A percentile compares a stretch with the other conserved stretches of the same genome.
Conservation (phyloP, 2,888 invertebrate genomes). For the Plusia festucae region DNA sequence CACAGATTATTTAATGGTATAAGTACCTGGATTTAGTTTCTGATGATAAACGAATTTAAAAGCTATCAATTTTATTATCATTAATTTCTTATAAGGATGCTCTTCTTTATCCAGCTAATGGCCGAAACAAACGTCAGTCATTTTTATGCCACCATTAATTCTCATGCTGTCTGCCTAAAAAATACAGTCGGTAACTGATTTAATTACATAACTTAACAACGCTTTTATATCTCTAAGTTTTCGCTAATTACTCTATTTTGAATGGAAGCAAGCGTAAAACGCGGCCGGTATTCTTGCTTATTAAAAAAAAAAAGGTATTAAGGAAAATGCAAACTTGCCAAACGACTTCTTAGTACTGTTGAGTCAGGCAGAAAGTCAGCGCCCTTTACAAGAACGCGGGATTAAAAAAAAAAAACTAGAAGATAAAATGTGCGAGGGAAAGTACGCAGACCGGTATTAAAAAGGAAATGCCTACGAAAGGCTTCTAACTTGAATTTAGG, state of each 20-base stretch:
- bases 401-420: slow-evolving; percentile 25
- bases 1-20: too few relatives aligned
- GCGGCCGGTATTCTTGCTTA: slow-evolving; percentile 28
- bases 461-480: neutral
- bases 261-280: slow-evolving; percentile 42
- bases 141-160: too few relatives aligned
- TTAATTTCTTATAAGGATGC: too few relatives aligned
- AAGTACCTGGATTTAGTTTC: too few relatives aligned
- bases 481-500: neutral
- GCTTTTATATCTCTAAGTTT: slow-evolving; percentile 30
- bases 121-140: too few relatives aligned
- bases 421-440: slow-evolving; percentile 15
- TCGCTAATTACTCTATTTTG: slow-evolving; percentile 40
- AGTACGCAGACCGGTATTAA: slow-evolving; percentile 20
- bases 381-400: slow-evolving; percentile 44
- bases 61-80: too few relatives aligned
- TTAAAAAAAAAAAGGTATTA: slow-evolving; percentile 52
- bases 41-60: too few relatives aligned
- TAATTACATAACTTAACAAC: slow-evolving; percentile 40
- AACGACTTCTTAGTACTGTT: slow-evolving; percentile 63
- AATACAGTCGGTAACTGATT: slow-evolving; percentile 14
- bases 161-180: too few relatives aligned
- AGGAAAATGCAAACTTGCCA: slow-evolving; percentile 61
- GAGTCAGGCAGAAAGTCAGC: slow-evolving; percentile 63
- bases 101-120: too few relatives aligned